These are phyloP conservation scores for Micrasema longulum DNA, from an alignment of 1,140 invertebrate species.

Conservation along the genomic window DNA sequence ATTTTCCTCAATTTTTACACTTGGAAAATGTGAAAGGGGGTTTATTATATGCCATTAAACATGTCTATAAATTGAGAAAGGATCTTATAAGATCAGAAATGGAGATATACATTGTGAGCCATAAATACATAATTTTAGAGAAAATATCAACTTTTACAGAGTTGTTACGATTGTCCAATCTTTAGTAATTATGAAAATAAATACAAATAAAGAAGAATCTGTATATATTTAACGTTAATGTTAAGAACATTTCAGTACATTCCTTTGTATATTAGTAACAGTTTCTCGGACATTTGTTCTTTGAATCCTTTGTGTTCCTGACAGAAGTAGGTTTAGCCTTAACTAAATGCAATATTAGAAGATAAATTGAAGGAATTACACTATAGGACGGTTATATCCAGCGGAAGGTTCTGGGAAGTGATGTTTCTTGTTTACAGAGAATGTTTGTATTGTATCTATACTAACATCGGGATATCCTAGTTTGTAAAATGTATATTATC, in stretches of 20 bases:
- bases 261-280: conserved; percentile 18
- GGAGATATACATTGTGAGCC: neutral
- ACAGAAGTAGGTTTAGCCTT: conserved; percentile 47
- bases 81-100: neutral
- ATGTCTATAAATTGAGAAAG: neutral
- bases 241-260: conserved; percentile 14
- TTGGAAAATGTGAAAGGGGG: too few species aligned
- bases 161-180: too few species aligned
- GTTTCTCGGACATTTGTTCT: conserved; percentile 22
- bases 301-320: conserved; percentile 35
- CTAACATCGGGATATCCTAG: conserved; percentile 10
- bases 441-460: conserved; percentile 23
- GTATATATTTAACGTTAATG: neutral
- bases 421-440: conserved; percentile 4
- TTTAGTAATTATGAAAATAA: neutral
- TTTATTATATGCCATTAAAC: too few species aligned
- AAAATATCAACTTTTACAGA: neutral
- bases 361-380: conserved; percentile 3
- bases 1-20: too few species aligned
- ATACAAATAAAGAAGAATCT: too few species aligned
- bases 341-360: conserved; percentile 51
- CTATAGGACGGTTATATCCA: neutral
- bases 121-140: neutral
- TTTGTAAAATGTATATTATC: conserved; percentile 31
- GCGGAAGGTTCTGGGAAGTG: neutral